phyloP scores from a whole-genome alignment of 1,140 invertebrate genomes.

The Zaprionus vittiger region DNA sequence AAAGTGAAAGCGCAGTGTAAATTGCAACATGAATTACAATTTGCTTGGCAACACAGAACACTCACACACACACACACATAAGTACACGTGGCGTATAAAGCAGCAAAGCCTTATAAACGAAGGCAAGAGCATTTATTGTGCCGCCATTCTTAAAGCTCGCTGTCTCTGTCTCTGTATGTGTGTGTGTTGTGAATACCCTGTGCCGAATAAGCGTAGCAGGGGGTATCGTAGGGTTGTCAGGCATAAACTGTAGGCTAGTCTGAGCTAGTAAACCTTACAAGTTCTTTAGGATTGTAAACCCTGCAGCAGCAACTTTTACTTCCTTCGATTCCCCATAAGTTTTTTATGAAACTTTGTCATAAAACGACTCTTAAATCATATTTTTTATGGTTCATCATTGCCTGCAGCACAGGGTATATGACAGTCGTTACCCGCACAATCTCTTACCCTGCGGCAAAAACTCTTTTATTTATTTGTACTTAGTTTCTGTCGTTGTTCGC shows the following conservation, averaged over 20 bases:
- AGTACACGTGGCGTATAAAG: slow-evolving; percentile 16
- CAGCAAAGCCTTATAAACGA: slow-evolving; percentile 34
- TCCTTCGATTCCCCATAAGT: neutral
- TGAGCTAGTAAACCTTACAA: neutral
- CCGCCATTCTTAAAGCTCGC: slow-evolving; percentile 30
- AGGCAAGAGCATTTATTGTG: slow-evolving; percentile 43
- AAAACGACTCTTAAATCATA: neutral
- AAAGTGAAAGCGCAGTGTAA: slow-evolving; percentile 72
- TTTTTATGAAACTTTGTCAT: neutral
- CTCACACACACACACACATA: neutral
- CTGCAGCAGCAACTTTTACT: neutral
- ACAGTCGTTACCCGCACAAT: neutral
- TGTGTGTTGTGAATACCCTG: slow-evolving; percentile 24
- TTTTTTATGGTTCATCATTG: neutral
- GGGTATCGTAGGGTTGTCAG: neutral
- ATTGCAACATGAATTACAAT: slow-evolving; percentile 77
- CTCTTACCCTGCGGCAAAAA: neutral
- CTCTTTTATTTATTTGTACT: slow-evolving; percentile 9
- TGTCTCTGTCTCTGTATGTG: slow-evolving; percentile 26
- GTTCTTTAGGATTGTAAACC: neutral
- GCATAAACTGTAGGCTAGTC: neutral
- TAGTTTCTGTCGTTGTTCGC: slow-evolving; percentile 6
- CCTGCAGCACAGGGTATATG: slow-evolving; percentile 8
- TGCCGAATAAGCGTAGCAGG: neutral
- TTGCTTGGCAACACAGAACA: slow-evolving; percentile 38